Evolutionary conservation across 2,888 invertebrate species (phyloP).

Genomic region (Drosophila lutescens): DNA sequence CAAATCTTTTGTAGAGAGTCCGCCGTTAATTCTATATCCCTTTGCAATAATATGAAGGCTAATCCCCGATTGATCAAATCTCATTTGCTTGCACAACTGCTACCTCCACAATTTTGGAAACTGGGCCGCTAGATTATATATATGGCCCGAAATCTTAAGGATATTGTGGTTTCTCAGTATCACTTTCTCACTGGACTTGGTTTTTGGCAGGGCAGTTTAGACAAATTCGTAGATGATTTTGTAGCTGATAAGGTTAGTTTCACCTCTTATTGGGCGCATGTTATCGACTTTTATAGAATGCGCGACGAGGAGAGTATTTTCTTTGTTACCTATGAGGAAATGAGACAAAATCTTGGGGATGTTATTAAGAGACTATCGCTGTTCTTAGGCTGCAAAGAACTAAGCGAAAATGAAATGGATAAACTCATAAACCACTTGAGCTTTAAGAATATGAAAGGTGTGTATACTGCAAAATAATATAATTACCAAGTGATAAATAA

Average conservation of each 20-base stretch:
- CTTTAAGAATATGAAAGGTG: slow-evolving; percentile 53
- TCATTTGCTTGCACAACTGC: slow-evolving; percentile 62
- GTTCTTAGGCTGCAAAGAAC: slow-evolving; percentile 38
- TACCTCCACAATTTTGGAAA: slow-evolving; percentile 62
- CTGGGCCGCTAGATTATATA: slow-evolving; percentile 87
- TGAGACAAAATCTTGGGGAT: slow-evolving; percentile 38
- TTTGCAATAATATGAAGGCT: slow-evolving; percentile 17
- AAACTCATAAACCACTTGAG: slow-evolving; percentile 42
- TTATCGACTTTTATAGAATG: slow-evolving; percentile 72
- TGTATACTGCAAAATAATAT: neutral
- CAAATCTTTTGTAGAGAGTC: neutral
- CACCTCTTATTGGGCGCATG: slow-evolving; percentile 65
- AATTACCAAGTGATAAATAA: too few relatives aligned
- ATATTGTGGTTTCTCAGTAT: slow-evolving; percentile 91
- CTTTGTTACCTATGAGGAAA: too few relatives aligned
- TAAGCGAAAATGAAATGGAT: slow-evolving; percentile 35
- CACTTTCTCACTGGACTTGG: slow-evolving; percentile 87
- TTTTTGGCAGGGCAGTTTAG: slow-evolving; percentile 86
- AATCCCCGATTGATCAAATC: slow-evolving; percentile 64
- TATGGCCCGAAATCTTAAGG: slow-evolving; percentile 92
- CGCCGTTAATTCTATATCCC: too few relatives aligned
- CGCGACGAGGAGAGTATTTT: too few relatives aligned
- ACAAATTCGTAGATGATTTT: slow-evolving; percentile 76
- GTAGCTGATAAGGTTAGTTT: slow-evolving; percentile 37
- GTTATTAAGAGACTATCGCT: slow-evolving; percentile 47